A percentile compares a stretch with the other conserved stretches of the same genome.
phyloP scores from a whole-genome alignment of 2,113 vertebrate genomes.

The Paratilapia polleni region DNA sequence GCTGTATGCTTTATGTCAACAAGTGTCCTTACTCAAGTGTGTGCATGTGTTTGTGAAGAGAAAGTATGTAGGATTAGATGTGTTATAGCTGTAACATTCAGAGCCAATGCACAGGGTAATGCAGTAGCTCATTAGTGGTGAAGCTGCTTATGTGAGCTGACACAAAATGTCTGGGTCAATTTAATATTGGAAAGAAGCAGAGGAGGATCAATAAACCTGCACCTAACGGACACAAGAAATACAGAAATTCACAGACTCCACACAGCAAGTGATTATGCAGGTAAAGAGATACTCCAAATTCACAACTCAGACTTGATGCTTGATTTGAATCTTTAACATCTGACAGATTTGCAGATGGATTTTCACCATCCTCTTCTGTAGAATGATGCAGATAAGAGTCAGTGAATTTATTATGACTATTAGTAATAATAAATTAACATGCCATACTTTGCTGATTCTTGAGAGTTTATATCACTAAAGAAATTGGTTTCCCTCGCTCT shows the following conservation, averaged over 20 bases:
- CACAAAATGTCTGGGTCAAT: slow-evolving; percentile 36
- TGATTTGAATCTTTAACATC: slow-evolving; percentile 1
- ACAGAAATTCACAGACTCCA: slow-evolving; percentile 5
- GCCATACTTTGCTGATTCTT: background rate
- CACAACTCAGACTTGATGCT: background rate
- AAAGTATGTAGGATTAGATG: background rate
- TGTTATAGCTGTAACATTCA: background rate
- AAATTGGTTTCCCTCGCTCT: background rate
- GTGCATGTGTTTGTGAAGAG: background rate
- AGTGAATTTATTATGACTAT: background rate
- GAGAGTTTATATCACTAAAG: background rate
- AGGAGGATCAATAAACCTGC: slow-evolving; percentile 50
- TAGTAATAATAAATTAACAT: background rate
- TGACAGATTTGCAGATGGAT: background rate
- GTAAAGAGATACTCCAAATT: background rate
- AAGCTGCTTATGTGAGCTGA: slow-evolving; percentile 37
- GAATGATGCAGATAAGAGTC: background rate
- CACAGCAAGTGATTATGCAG: slow-evolving; percentile 2
- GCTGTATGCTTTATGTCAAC: background rate
- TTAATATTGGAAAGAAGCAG: slow-evolving; percentile 38
- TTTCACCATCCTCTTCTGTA: background rate
- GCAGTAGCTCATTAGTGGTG: slow-evolving; percentile 50
- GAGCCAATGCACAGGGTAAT: background rate
- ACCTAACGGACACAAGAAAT: slow-evolving; percentile 33
- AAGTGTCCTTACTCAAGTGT: background rate